A percentile compares a stretch with the other conserved stretches of the same genome.
These are phyloP conservation scores for Apotomis turbidana DNA, from an alignment of 2,888 invertebrate genomes.

Conservation along the genomic window DNA sequence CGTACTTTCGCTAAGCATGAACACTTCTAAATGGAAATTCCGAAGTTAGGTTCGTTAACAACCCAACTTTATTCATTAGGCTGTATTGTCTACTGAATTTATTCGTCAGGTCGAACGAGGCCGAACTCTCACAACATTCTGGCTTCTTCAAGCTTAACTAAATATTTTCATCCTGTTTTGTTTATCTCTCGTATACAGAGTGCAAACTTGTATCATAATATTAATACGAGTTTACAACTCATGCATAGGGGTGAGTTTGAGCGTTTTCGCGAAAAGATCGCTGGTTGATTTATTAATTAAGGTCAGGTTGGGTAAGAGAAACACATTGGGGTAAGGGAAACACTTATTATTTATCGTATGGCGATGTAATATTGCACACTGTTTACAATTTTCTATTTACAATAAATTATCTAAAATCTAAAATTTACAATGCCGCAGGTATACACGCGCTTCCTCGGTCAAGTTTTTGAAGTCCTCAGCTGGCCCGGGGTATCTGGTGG, in stretches of 20 bases:
- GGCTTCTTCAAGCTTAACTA: constrained; percentile 54
- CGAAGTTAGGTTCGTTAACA: constrained; percentile 77
- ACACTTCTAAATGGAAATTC: constrained; percentile 75
- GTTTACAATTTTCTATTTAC: no score
- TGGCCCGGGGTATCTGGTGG: no score
- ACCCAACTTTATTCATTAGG: constrained; percentile 81
- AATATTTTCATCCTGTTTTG: constrained; percentile 73
- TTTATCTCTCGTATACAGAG: constrained; percentile 70
- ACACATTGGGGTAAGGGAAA: no score
- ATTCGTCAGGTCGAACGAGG: constrained; percentile 73
- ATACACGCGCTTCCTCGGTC: no score
- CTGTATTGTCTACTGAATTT: constrained; percentile 80
- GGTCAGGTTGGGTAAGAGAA: no score
- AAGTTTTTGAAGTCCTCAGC: no score
- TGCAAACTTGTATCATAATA: constrained; percentile 62
- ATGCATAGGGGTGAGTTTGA: constrained; percentile 40
- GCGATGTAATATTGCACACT: no score
- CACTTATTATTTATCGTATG: no score
- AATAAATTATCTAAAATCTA: no score
- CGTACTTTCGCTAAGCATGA: constrained; percentile 68
- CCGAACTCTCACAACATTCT: constrained; percentile 65
- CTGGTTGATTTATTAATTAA: constrained; percentile 1
- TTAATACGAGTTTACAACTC: constrained; percentile 60
- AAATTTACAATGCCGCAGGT: no score
- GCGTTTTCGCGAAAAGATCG: constrained; percentile 2